phyloP scores from a whole-genome alignment of 2,888 invertebrate species.

The Melolontha melolontha region DNA sequence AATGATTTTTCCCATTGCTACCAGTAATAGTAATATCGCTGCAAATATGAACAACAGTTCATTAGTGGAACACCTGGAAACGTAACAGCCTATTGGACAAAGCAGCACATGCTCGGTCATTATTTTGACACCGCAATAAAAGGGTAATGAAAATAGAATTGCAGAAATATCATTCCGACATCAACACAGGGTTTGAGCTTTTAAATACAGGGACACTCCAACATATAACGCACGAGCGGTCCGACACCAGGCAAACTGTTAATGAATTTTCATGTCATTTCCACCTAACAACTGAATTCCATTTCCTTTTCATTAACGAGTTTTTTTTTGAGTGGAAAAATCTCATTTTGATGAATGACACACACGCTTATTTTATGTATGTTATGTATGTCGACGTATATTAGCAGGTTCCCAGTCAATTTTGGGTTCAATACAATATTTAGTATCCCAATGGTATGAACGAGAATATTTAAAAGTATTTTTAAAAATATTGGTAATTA shows the following conservation, averaged over 20 bases:
- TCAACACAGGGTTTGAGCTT: not conserved
- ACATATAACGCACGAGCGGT: constrained; percentile 2
- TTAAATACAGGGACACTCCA: not conserved
- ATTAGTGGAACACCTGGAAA: constrained; percentile 5
- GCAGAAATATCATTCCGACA: constrained; percentile 2
- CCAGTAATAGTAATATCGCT: not conserved
- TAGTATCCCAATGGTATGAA: not conserved
- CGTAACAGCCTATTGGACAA: constrained; percentile 8
- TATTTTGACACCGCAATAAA: constrained; percentile 12
- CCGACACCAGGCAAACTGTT: constrained; percentile 10
- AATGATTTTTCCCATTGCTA: no score
- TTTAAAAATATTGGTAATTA: no score
- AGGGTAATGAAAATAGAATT: constrained; percentile 6
- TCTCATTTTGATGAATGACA: constrained; percentile 28
- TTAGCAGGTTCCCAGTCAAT: constrained; percentile 11
- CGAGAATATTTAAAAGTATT: no score
- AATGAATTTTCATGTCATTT: constrained; percentile 36
- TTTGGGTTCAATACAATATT: constrained; percentile 13
- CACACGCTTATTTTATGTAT: constrained; percentile 4
- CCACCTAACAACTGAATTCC: constrained; percentile 33
- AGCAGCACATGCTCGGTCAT: constrained; percentile 3
- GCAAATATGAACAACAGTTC: constrained; percentile 4
- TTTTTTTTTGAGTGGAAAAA: constrained; percentile 12
- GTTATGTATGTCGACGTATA: constrained; percentile 5
- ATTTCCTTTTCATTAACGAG: constrained; percentile 38